Conservation (phyloP, 2,888 invertebrate genomes). For the Drosophila hamatofila region DNA sequence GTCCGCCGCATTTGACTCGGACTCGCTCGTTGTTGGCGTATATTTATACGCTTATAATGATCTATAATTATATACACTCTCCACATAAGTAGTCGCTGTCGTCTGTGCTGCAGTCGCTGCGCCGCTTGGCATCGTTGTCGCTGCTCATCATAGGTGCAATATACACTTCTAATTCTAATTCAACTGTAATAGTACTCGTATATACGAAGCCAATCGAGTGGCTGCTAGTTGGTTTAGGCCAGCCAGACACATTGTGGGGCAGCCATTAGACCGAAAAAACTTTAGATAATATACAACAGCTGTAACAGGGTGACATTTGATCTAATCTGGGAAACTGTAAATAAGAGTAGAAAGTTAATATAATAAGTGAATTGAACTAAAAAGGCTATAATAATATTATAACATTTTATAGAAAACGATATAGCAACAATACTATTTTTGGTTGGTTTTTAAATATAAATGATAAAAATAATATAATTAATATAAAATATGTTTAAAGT, state of each 20-base stretch:
- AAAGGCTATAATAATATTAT: no score
- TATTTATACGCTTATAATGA: constrained; percentile 75
- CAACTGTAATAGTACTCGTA: constrained; percentile 60
- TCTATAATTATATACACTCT: constrained; percentile 72
- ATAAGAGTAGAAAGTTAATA: neutral
- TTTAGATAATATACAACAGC: neutral
- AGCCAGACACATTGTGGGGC: constrained; percentile 24
- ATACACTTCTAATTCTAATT: constrained; percentile 79
- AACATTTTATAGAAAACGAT: no score
- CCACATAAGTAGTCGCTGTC: constrained; percentile 44
- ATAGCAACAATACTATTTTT: no score
- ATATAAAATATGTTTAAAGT: neutral
- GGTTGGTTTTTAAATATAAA: no score
- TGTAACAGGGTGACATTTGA: neutral
- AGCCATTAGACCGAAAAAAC: neutral
- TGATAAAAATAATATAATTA: neutral
- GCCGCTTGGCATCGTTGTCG: constrained; percentile 46
- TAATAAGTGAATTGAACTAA: no score
- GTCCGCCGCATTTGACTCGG: constrained; percentile 44
- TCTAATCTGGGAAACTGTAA: neutral
- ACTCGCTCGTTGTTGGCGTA: constrained; percentile 58
- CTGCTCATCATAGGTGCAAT: constrained; percentile 61
- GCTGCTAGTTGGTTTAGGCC: constrained; percentile 38
- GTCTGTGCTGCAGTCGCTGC: constrained; percentile 32
- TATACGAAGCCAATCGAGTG: constrained; percentile 50